Conservation (phyloP, 2,888 invertebrate species). For the Papilio demoleus region DNA sequence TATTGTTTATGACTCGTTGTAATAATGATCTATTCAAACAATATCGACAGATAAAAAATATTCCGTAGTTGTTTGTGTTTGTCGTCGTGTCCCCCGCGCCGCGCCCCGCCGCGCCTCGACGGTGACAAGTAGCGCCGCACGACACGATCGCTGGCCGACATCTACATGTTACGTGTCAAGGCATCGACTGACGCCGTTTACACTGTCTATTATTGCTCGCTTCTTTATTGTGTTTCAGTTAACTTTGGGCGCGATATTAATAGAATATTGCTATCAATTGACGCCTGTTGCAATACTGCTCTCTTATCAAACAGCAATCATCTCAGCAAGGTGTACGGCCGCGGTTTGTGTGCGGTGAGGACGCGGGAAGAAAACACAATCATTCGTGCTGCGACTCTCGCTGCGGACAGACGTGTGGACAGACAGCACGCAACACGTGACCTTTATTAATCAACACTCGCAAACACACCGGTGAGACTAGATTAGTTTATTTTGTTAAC, state of each 20-base stretch:
- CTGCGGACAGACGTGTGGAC: background rate
- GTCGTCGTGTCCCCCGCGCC: background rate
- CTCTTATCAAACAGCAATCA: slow-evolving; percentile 29
- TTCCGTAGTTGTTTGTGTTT: slow-evolving; percentile 6
- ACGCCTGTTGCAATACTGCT: background rate
- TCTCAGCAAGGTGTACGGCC: background rate
- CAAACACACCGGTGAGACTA: background rate
- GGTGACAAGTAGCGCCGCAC: slow-evolving; percentile 10
- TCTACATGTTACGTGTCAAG: background rate
- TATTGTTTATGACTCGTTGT: background rate
- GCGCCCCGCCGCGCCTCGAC: background rate
- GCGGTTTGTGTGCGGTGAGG: background rate
- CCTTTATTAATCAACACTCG: background rate
- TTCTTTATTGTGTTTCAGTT: background rate
- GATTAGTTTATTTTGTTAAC: background rate
- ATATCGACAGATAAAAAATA: background rate
- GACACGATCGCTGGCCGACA: slow-evolving; percentile 8
- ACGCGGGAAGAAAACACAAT: background rate
- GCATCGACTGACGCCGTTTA: background rate
- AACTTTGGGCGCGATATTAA: background rate
- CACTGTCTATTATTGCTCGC: background rate
- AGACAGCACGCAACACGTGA: background rate
- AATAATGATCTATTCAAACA: background rate
- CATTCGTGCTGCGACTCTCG: background rate
- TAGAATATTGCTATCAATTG: slow-evolving; percentile 8